Conservation (phyloP, 2,888 invertebrate genomes). For the Metellina segmentata region DNA sequence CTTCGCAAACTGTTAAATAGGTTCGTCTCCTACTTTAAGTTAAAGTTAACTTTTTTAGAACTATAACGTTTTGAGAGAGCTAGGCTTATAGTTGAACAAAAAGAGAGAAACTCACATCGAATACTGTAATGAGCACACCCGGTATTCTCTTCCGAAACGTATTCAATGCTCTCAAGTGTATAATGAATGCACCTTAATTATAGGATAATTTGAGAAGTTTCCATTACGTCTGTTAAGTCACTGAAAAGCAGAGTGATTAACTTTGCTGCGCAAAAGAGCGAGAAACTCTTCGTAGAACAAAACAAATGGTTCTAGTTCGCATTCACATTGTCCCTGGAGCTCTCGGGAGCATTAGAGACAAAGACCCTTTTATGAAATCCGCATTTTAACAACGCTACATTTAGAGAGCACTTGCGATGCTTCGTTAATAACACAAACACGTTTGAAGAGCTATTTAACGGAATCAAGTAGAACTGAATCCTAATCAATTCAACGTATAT, state of each 20-base stretch:
- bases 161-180: neutral
- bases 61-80: too few relatives aligned
- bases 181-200: neutral
- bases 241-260: neutral
- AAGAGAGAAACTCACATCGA: too few relatives aligned
- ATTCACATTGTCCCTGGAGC: neutral
- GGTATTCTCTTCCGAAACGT: neutral
- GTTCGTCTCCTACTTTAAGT: too few relatives aligned
- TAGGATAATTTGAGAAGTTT: neutral
- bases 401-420: neutral
- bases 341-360: neutral
- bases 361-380: neutral
- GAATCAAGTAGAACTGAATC: too few relatives aligned
- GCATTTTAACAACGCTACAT: neutral
- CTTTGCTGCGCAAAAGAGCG: neutral
- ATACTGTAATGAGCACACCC: neutral
- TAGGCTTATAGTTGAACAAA: too few relatives aligned
- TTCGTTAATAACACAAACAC: neutral
- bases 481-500: too few relatives aligned
- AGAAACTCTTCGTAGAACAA: neutral
- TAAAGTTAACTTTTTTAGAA: too few relatives aligned
- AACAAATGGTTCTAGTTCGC: neutral
- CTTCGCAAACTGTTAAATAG: too few relatives aligned
- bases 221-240: neutral
- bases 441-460: too few relatives aligned